Evolutionary conservation across 2,113 vertebrate species (phyloP).

Genomic region (Ailuropoda melanoleuca): DNA sequence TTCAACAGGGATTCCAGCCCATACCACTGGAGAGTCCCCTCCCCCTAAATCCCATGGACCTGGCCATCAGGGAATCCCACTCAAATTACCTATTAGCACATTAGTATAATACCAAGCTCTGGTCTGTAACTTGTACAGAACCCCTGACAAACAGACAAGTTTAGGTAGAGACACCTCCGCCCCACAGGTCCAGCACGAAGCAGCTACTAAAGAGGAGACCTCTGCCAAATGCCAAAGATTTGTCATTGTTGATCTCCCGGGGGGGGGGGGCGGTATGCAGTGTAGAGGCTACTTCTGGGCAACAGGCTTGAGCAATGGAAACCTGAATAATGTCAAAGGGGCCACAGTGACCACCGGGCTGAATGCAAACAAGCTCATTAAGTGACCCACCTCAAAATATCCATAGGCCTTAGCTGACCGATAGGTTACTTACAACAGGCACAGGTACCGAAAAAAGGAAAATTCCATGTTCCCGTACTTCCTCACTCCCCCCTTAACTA

Average conservation of each 20-base stretch:
- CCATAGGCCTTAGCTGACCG: neutral
- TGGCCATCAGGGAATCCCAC: neutral
- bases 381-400: neutral
- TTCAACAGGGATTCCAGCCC: neutral
- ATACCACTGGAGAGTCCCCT: neutral
- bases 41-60: neutral
- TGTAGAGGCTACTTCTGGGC: neutral
- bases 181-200: neutral
- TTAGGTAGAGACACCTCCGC: neutral
- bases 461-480: neutral
- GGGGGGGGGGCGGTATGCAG: neutral
- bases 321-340: neutral
- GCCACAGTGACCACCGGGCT: neutral
- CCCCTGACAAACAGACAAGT: neutral
- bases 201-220: neutral
- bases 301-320: neutral
- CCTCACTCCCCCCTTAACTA: neutral
- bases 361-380: neutral
- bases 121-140: neutral
- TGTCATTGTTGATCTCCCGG: neutral
- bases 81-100: neutral
- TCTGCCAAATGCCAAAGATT: neutral
- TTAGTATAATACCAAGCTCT: neutral
- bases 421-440: neutral
- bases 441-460: neutral